Evolutionary conservation across 2,888 invertebrate species (phyloP).

Genomic region (Phlogophora meticulosa): DNA sequence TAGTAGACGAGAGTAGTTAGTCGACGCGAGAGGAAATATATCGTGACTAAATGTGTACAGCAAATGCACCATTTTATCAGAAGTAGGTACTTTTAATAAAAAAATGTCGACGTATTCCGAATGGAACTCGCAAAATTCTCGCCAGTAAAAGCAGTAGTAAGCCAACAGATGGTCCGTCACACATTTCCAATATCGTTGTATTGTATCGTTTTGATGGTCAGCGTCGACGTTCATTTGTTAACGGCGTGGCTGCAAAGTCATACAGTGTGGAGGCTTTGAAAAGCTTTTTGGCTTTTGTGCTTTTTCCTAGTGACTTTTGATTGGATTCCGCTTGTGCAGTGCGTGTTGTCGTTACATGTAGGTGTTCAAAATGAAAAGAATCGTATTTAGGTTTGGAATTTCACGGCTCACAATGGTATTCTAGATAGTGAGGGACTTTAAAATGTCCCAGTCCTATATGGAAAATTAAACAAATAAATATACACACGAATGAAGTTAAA

Average conservation of each 20-base stretch:
- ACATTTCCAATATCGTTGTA: constrained; percentile 63
- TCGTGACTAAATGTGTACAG: not conserved
- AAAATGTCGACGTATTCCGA: not conserved
- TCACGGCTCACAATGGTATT: no score
- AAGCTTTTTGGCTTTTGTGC: not conserved
- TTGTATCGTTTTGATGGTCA: constrained; percentile 68
- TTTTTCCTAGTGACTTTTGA: constrained; percentile 12
- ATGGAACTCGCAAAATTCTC: constrained; percentile 44
- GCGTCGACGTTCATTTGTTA: constrained; percentile 61
- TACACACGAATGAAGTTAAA: no score
- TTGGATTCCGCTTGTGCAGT: constrained; percentile 10
- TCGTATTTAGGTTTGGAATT: not conserved
- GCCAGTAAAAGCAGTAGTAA: constrained; percentile 11
- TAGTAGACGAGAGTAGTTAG: no score
- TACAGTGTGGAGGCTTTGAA: constrained; percentile 11
- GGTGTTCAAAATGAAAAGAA: not conserved
- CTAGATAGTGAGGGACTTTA: no score
- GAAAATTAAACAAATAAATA: no score
- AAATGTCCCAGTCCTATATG: no score
- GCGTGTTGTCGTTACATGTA: not conserved
- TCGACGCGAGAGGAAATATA: no score
- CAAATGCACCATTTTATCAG: not conserved
- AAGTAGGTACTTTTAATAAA: not conserved
- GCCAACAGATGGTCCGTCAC: constrained; percentile 61
- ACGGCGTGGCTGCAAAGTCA: constrained; percentile 29